Evolutionary conservation across 2,888 invertebrate genomes (phyloP), one percentile per base, ranked within the genome.

Genomic region (Sminthurinus aureus): DNA sequence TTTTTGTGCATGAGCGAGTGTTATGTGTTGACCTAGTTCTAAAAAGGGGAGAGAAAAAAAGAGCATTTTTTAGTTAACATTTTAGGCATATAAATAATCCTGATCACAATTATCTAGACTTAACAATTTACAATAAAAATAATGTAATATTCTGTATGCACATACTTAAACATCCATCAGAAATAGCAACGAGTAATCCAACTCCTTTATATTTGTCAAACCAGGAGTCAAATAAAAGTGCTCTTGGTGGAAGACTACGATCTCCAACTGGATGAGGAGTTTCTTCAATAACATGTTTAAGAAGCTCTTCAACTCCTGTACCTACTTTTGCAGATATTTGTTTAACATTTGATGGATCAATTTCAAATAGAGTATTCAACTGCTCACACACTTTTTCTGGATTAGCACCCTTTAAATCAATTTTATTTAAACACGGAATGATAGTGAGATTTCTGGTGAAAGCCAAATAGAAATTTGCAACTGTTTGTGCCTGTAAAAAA

Each of bases 401-500:
- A 90, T 97, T 92, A 0, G 98, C 98, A 90, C 95, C 93, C 88
- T 96, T 96, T 82, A 99, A 92, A 90, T 99, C 99, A 83, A 99
- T 96, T 92, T 99, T 99, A 91, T 99, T 99, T 64, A 99, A 91
- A 0, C 97, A 97, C 0, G 99, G 98, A 89, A 99, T 94, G 84
- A 99, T 94, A 0, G 92, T 91, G 81, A 98, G 91, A 88, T 97
- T 94, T 87, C 93, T 71, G 24, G 93, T 94, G 91, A 95, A 95
- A 0, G 99, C 98, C 85, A 98, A 91, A 90, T 96, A 95, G 91
- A 96, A 98, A 89, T 99, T 99, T 20, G 99, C 98, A 0, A 99
- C 97, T 0, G 99, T 99, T 91, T 99, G 99, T 0, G 99, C 98
- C 91, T 98, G 97, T 1, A 98, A 94, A 15, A 51, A 71, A n/a